These are phyloP conservation scores for Cyclura pinguis DNA, from an alignment of 2,797 vertebrate genomes.

Conservation along the genomic window DNA sequence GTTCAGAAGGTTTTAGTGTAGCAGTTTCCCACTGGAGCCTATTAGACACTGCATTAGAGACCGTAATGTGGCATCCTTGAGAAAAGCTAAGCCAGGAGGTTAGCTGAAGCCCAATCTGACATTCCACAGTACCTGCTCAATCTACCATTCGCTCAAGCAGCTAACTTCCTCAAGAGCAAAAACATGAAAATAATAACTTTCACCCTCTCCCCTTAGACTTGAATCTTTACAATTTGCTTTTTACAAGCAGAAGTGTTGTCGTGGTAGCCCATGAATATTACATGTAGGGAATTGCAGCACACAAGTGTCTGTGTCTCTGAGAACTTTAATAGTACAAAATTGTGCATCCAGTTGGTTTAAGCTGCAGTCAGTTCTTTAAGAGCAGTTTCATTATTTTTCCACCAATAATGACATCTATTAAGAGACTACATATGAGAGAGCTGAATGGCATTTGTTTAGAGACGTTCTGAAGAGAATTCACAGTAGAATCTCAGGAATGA, in stretches of 20 bases:
- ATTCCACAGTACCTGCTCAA: neutral
- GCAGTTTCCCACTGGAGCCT: constrained; percentile 26
- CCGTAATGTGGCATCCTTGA: neutral
- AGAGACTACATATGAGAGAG: neutral
- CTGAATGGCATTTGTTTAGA: neutral
- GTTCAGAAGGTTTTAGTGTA: neutral
- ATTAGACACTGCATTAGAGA: neutral
- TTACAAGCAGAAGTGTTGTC: constrained; percentile 37
- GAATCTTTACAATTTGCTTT: constrained; percentile 43
- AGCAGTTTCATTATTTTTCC: neutral
- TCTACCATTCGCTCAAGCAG: constrained; percentile 26
- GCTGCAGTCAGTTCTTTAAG: neutral
- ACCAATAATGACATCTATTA: neutral
- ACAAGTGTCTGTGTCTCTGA: constrained; percentile 56
- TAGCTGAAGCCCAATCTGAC: constrained; percentile 15
- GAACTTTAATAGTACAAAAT: constrained; percentile 59
- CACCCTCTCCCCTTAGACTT: constrained; percentile 15
- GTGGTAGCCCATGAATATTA: constrained; percentile 44
- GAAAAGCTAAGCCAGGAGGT: constrained; percentile 40
- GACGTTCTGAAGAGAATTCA: neutral
- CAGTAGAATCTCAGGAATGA: neutral
- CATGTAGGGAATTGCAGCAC: constrained; percentile 61
- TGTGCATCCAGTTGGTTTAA: constrained; percentile 62
- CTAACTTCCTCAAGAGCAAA: constrained; percentile 16
- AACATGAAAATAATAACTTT: constrained; percentile 45